A percentile compares a stretch with the other conserved stretches of the same genome.
Evolutionary conservation across 2,888 invertebrate genomes (phyloP).

Genomic region (Cabera pusaria): DNA sequence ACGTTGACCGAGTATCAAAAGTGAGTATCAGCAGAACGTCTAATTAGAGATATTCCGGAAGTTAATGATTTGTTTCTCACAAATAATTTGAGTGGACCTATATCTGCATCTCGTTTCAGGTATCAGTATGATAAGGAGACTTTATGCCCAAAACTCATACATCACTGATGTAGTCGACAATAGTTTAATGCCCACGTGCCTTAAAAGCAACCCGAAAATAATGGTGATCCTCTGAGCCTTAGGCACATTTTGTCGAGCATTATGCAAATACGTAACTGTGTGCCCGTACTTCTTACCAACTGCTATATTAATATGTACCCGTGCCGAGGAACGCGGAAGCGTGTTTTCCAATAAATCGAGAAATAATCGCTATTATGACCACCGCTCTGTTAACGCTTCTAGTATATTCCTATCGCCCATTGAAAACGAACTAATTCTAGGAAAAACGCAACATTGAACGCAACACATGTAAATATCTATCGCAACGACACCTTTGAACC

Average conservation of each 20-base stretch:
- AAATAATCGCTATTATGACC: conserved; percentile 62
- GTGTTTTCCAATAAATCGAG: conserved; percentile 70
- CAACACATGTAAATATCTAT: too few species aligned
- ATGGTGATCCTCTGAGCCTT: conserved; percentile 36
- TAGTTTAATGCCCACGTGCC: conserved; percentile 21
- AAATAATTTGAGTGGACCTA: too few species aligned
- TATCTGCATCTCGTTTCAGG: too few species aligned
- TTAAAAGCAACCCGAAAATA: conserved; percentile 30
- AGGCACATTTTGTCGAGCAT: conserved; percentile 38
- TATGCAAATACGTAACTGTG: conserved; percentile 62
- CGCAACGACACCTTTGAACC: conserved; percentile 10
- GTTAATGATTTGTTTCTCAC: too few species aligned
- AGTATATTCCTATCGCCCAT: conserved; percentile 54
- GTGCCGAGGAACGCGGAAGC: conserved; percentile 69
- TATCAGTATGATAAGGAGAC: too few species aligned
- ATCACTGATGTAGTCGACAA: conserved; percentile 16
- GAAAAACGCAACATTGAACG: too few species aligned
- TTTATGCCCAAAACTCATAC: conserved; percentile 5
- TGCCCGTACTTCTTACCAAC: too few species aligned
- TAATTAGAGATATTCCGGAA: too few species aligned
- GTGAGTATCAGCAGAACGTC: too few species aligned
- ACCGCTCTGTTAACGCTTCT: conserved; percentile 33
- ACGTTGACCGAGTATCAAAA: too few species aligned
- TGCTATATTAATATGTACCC: too few species aligned
- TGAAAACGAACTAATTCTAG: conserved; percentile 18